These are phyloP conservation scores for Siphlonurus alternatus DNA, from an alignment of 2,888 invertebrate species.

Conservation along the genomic window DNA sequence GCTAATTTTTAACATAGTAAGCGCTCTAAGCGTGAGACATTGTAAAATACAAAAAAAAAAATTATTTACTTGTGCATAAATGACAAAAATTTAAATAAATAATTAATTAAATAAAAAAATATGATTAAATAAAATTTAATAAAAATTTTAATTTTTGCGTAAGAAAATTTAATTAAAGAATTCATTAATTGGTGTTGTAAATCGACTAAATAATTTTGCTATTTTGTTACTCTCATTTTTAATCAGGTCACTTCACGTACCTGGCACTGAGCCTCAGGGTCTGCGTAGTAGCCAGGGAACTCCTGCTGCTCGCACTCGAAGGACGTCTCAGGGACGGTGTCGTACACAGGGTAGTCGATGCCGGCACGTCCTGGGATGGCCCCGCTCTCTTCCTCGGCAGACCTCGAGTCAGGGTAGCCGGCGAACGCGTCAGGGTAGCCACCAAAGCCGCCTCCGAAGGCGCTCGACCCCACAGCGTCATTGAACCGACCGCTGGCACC, in stretches of 20 bases:
- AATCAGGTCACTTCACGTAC: conserved; percentile 30
- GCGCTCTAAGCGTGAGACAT: too few species aligned
- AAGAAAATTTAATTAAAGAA: too few species aligned
- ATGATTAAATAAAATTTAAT: too few species aligned
- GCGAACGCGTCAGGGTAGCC: not conserved
- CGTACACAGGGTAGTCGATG: conserved; percentile 58
- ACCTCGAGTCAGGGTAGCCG: not conserved
- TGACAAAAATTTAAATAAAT: not conserved
- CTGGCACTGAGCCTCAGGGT: conserved; percentile 72
- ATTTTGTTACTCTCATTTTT: too few species aligned
- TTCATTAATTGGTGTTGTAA: too few species aligned
- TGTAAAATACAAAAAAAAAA: too few species aligned
- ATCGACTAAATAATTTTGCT: too few species aligned
- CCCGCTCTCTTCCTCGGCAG: not conserved
- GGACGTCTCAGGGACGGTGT: conserved; percentile 41
- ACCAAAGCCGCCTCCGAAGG: not conserved
- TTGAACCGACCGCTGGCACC: not conserved
- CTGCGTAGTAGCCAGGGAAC: conserved; percentile 72
- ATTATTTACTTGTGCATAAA: not conserved
- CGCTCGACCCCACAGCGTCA: not conserved
- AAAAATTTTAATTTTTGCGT: too few species aligned
- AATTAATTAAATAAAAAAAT: not conserved
- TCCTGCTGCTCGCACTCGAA: conserved; percentile 63
- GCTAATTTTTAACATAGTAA: too few species aligned
- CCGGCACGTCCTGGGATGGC: conserved; percentile 22